Evolutionary conservation across 2,888 invertebrate species (phyloP).

Genomic region (Metallyticus violacea): DNA sequence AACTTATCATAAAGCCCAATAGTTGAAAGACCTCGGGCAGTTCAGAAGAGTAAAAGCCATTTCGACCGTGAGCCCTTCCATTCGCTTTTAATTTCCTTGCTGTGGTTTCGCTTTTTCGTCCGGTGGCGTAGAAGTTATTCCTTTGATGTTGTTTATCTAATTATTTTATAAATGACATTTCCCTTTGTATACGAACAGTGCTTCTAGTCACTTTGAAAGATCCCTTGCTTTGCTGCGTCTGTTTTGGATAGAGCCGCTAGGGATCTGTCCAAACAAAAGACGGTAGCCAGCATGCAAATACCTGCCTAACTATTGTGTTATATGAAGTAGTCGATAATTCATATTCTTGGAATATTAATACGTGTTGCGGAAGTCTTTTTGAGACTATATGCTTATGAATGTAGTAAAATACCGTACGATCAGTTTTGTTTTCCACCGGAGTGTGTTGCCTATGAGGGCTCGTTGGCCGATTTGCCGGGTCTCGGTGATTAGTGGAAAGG

Average conservation of each 20-base stretch:
- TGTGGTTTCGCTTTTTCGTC: neutral
- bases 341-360: too few relatives aligned
- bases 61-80: neutral
- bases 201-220: neutral
- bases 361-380: too few relatives aligned
- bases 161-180: neutral
- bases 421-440: too few relatives aligned
- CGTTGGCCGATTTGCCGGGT: too few relatives aligned
- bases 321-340: too few relatives aligned
- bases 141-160: neutral
- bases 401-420: too few relatives aligned
- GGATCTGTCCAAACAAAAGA: too few relatives aligned
- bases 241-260: too few relatives aligned
- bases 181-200: neutral
- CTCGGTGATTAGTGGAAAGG: too few relatives aligned
- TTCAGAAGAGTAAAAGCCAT: neutral
- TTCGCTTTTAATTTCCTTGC: neutral
- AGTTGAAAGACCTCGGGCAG: neutral
- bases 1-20: too few relatives aligned
- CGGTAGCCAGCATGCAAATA: neutral
- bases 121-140: neutral
- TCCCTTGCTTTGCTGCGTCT: neutral
- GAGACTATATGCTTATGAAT: too few relatives aligned
- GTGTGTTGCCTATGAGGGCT: too few relatives aligned
- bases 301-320: neutral